These are phyloP conservation scores for Eremophila alpestris DNA, from an alignment of 2,797 vertebrate genomes.

Conservation along the genomic window DNA sequence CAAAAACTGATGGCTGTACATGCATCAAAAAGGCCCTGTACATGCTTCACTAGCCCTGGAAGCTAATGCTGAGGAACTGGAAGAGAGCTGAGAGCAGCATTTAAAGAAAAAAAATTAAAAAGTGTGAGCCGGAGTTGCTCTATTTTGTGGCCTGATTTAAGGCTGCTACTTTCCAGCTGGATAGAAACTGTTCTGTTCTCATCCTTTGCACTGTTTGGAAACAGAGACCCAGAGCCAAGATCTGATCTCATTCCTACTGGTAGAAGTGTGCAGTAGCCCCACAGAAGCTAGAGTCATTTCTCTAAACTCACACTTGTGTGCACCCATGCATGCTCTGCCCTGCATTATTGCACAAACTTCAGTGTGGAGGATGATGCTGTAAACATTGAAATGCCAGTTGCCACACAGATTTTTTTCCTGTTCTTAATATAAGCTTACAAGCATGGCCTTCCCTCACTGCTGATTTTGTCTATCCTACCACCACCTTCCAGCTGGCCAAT, in stretches of 20 bases:
- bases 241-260: conserved; percentile 45
- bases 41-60: conserved; percentile 1
- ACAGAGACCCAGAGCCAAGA: conserved; percentile 30
- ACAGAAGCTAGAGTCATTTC: conserved; percentile 37
- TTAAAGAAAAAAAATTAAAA: background rate
- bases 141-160: conserved; percentile 5
- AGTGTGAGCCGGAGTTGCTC: background rate
- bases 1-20: background rate
- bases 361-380: background rate
- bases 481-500: background rate
- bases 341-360: background rate
- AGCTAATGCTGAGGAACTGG: background rate
- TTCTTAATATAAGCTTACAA: background rate
- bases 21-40: background rate
- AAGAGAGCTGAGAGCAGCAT: conserved; percentile 2
- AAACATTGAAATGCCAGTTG: background rate
- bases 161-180: conserved; percentile 42
- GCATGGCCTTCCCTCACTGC: background rate
- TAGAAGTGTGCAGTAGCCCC: conserved; percentile 7
- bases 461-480: background rate
- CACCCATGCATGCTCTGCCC: background rate
- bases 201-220: conserved; percentile 16
- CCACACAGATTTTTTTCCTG: background rate
- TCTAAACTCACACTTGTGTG: background rate
- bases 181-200: conserved; percentile 20